Evolutionary conservation across 2,113 vertebrate species (phyloP), one percentile per base, ranked within the genome.

Genomic region (Phalacrocorax brasilianus): DNA sequence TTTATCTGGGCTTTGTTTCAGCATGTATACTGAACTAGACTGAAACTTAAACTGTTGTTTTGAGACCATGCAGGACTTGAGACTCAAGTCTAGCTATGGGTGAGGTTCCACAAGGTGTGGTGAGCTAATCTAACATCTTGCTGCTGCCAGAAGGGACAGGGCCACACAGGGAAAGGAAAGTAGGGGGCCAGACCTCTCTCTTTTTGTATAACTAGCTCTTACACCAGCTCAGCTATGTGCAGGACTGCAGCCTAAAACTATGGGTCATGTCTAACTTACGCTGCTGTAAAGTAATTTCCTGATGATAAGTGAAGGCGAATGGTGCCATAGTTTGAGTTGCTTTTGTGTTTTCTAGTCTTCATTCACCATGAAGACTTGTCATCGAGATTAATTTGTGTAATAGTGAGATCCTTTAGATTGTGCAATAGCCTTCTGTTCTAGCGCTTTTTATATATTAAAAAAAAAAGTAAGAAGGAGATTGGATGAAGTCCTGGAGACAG

Each of bases 21-120:
- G 67, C 38, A 8, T 15, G 56, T 89, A 23, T 27, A 32, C 61
- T 50, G 49, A 80, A 56, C 2, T 50, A 24, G 30, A 27, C 83
- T 78, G 96, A 94, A 93, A 89, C 71, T 50, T 85, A 11, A 71
- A 8, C 80, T 81, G 11, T 47, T 85, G 33, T 72, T 92, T 63
- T 61, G 85, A 89, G 94, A 58, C 88, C 15, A 5, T 62, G 74
- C 74, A 79, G 40, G 87, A 70, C 81, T 66, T 58, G 78, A 95
- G 89, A 28, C 80, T 95, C 44, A 8, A 49, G 44, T 40, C 76
- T 81, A 40, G 68, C 77, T 74, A 7, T 73, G 89, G 85, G 87
- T 91, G 85, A 96, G 94, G 87, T 92, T 88, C 56, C 66, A 10
- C 67, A 76, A 95, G 91, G 91, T 91, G 86, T 80, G 89, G 91